These are phyloP conservation scores for Gastrophryne carolinensis DNA, from an alignment of 2,797 vertebrate species.

Conservation along the genomic window DNA sequence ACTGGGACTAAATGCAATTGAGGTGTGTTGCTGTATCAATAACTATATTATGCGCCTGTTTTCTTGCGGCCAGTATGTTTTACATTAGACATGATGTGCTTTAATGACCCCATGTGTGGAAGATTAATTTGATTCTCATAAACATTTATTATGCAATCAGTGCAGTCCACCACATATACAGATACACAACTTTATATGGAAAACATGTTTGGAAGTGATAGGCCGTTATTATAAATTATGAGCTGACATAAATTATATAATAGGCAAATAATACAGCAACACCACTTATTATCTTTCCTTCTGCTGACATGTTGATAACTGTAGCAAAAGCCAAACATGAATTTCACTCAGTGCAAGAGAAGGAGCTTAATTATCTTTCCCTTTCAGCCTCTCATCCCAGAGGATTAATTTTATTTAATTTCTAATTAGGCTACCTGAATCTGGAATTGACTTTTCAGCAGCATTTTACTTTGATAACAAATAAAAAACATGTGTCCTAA, in stretches of 20 bases:
- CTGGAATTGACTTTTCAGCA: background rate
- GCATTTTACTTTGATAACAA: background rate
- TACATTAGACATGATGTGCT: no score
- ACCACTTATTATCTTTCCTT: background rate
- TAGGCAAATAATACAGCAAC: background rate
- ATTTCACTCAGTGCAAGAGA: background rate
- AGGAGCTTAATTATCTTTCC: background rate
- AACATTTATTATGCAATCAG: background rate
- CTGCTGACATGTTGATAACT: background rate
- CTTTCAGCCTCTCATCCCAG: background rate
- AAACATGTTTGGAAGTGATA: background rate
- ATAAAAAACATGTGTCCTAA: background rate
- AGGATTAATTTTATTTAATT: conserved; percentile 12
- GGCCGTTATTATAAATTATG: background rate
- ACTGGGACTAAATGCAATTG: no score
- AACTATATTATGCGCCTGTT: no score
- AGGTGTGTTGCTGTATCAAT: no score
- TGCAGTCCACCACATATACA: background rate
- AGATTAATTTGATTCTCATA: background rate
- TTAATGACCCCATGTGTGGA: background rate
- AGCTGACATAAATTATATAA: background rate
- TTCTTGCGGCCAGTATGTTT: no score
- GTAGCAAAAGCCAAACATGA: background rate
- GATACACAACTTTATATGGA: background rate
- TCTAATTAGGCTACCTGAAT: conserved; percentile 23